These are phyloP conservation scores for Branchinecta sandiegonensis DNA, from an alignment of 2,888 invertebrate genomes.

Conservation along the genomic window DNA sequence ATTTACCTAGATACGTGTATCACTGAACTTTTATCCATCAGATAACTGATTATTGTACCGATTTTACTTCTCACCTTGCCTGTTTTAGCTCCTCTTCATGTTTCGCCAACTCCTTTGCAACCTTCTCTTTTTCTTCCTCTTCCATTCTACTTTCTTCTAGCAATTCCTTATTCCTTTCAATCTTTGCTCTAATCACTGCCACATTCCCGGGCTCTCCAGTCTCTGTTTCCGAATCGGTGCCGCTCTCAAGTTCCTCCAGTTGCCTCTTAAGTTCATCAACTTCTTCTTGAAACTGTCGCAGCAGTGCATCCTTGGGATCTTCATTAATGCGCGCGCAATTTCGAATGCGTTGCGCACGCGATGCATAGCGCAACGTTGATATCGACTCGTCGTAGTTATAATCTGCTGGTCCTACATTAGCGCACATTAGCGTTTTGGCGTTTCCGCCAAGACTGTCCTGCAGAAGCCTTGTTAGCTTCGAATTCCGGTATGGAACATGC, in stretches of 20 bases:
- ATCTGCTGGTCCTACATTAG: conserved; percentile 92
- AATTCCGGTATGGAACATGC: conserved; percentile 96
- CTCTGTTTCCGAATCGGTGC: conserved; percentile 52
- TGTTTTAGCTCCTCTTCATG: conserved; percentile 58
- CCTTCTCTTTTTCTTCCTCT: conserved; percentile 48
- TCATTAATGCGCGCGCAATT: conserved; percentile 92
- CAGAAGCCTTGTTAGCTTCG: conserved; percentile 79
- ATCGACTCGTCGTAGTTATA: conserved; percentile 94
- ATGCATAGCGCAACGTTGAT: conserved; percentile 89
- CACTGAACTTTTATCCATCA: too few relatives aligned
- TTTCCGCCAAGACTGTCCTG: conserved; percentile 97
- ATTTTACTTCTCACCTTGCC: conserved; percentile 43
- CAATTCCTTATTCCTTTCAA: conserved; percentile 36
- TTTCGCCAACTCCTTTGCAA: conserved; percentile 44
- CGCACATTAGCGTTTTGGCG: conserved; percentile 90
- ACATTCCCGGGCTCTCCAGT: conserved; percentile 26
- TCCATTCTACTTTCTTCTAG: conserved; percentile 38
- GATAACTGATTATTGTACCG: too few relatives aligned
- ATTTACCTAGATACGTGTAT: too few relatives aligned
- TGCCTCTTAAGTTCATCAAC: conserved; percentile 80
- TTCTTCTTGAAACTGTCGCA: conserved; percentile 90
- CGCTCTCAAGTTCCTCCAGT: conserved; percentile 47
- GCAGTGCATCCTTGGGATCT: conserved; percentile 89
- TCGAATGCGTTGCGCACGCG: conserved; percentile 92
- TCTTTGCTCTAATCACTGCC: conserved; percentile 34